phyloP scores from a whole-genome alignment of 2,113 vertebrate species.

The Dasyprocta punctata region DNA sequence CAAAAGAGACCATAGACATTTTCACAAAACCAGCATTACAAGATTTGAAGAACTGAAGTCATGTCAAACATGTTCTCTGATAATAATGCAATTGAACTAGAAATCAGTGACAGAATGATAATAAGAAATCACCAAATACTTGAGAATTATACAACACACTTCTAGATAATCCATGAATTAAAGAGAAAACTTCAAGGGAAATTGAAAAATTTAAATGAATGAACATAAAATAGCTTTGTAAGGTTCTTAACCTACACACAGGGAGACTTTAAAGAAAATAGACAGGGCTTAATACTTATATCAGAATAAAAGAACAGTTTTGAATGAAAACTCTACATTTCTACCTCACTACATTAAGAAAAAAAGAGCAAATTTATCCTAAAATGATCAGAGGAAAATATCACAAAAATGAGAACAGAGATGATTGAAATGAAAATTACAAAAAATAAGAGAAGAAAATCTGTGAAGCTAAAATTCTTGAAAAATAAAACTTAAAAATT shows the following conservation, averaged over 20 bases:
- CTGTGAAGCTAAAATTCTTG: background rate
- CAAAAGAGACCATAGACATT: background rate
- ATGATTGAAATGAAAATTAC: conserved; percentile 40
- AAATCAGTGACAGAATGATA: background rate
- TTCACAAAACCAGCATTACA: background rate
- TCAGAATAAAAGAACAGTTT: background rate
- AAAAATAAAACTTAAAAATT: conserved; percentile 40
- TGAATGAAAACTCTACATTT: background rate
- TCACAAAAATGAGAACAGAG: background rate
- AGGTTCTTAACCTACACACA: background rate
- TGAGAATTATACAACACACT: background rate
- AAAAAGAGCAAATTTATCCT: background rate
- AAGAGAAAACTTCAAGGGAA: background rate
- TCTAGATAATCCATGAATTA: background rate
- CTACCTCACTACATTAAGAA: background rate
- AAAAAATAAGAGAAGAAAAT: background rate
- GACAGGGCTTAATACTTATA: background rate
- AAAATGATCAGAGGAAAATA: background rate
- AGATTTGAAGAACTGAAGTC: conserved; percentile 28
- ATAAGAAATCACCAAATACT: background rate
- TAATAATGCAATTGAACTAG: conserved; percentile 16
- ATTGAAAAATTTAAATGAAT: background rate
- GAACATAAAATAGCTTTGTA: conserved; percentile 21
- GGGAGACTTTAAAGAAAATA: background rate
- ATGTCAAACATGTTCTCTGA: background rate